A percentile compares a stretch with the other conserved stretches of the same genome.
phyloP scores from a whole-genome alignment of 2,888 invertebrate genomes.

The Spialia ferax region DNA sequence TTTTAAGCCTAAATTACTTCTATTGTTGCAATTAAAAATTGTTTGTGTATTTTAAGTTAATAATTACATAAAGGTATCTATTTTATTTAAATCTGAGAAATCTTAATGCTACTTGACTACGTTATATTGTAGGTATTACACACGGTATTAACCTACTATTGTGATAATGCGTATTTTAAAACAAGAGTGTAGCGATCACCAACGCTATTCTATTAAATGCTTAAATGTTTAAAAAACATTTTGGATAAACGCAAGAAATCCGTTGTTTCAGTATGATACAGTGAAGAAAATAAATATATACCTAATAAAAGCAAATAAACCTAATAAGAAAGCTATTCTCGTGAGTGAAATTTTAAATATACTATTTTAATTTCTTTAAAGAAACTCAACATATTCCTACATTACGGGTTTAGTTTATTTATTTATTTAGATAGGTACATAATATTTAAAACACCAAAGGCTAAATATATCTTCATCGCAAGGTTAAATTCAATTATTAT shows the following conservation, averaged over 20 bases:
- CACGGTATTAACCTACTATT: background rate
- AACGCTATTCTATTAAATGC: conserved; percentile 6
- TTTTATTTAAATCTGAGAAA: background rate
- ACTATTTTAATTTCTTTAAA: no score
- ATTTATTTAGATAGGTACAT: no score
- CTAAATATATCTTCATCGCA: no score
- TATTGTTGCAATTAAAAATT: background rate
- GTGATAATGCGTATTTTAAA: conserved; percentile 3
- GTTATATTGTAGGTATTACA: background rate
- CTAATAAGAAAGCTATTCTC: no score
- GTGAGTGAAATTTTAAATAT: no score
- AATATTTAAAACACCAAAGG: background rate
- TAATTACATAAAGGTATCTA: background rate
- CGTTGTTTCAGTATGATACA: background rate
- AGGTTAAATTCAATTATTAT: background rate
- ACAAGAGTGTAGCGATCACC: background rate
- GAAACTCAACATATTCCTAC: no score
- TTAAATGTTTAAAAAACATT: conserved; percentile 1
- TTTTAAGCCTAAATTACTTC: background rate
- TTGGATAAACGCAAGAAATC: background rate
- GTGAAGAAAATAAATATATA: background rate
- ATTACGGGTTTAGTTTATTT: no score
- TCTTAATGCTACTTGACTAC: background rate
- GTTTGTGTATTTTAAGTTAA: background rate
- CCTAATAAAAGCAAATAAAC: background rate